phyloP scores from a whole-genome alignment of 37 sponge, comb jelly and placozoan genomes.

The Haliclona indistincta region DNA sequence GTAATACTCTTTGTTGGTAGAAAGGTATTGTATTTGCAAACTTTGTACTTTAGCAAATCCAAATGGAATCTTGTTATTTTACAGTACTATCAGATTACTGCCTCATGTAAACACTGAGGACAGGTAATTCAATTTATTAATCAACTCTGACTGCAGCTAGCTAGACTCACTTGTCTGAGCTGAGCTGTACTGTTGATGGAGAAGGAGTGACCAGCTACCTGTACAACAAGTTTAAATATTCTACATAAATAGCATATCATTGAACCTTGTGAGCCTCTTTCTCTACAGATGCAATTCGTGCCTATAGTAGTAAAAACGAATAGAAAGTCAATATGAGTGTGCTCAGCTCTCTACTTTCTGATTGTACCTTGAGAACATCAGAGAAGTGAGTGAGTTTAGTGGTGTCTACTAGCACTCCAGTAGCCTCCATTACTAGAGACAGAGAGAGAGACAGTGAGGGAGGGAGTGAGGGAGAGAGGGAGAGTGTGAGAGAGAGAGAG shows the following conservation, averaged over 20 bases:
- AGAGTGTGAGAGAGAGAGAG: background rate
- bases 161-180: conserved; percentile 42
- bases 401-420: conserved; percentile 36
- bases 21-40: no score
- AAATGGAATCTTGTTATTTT: no score
- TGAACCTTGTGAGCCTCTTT: conserved; percentile 37
- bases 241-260: background rate
- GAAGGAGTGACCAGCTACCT: conserved; percentile 70
- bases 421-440: conserved; percentile 47
- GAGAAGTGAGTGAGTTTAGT: conserved; percentile 21
- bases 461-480: background rate
- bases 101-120: background rate
- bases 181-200: conserved; percentile 67
- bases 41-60: no score
- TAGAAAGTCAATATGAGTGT: background rate
- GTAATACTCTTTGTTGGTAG: no score
- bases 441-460: background rate
- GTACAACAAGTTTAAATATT: background rate
- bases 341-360: background rate
- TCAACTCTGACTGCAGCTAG: no score
- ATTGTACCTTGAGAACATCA: conserved; percentile 44
- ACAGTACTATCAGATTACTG: no score
- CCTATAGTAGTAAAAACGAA: background rate
- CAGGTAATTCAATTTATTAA: background rate
- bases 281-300: conserved; percentile 25